Evolutionary conservation across 2,113 vertebrate genomes (phyloP).

Genomic region (Coreoperca whiteheadi): DNA sequence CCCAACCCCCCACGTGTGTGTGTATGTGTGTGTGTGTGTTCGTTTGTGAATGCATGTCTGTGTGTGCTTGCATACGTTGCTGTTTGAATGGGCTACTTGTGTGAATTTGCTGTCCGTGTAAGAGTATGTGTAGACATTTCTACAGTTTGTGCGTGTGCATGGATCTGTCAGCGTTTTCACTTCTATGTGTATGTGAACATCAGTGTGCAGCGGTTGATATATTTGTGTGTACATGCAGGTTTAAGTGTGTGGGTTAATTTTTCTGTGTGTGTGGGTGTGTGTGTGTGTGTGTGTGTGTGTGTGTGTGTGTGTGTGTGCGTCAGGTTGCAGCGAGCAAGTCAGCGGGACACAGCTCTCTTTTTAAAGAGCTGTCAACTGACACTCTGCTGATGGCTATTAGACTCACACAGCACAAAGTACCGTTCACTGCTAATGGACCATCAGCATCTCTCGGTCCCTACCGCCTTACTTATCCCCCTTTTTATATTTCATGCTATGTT

Average conservation of each 20-base stretch:
- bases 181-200: slow-evolving; percentile 9
- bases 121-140: slow-evolving; percentile 10
- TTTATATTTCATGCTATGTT: background rate
- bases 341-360: slow-evolving; percentile 10
- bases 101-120: slow-evolving; percentile 18
- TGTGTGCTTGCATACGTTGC: slow-evolving; percentile 36
- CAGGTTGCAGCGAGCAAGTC: background rate
- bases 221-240: slow-evolving; percentile 11
- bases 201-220: slow-evolving; percentile 8
- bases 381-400: slow-evolving; percentile 12
- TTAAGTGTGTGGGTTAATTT: slow-evolving; percentile 29
- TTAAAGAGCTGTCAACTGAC: slow-evolving; percentile 43
- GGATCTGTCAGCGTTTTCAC: slow-evolving; percentile 18
- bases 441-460: background rate
- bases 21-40: slow-evolving; percentile 21
- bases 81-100: slow-evolving; percentile 58
- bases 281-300: slow-evolving; percentile 2
- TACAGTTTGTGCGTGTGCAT: background rate
- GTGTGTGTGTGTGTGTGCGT: background rate
- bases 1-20: no score
- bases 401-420: slow-evolving; percentile 15
- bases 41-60: slow-evolving; percentile 52
- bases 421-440: slow-evolving; percentile 10
- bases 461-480: background rate
- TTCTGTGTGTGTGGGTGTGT: background rate